Evolutionary conservation across 2,888 invertebrate species (phyloP).

Genomic region (Philonicus albiceps): DNA sequence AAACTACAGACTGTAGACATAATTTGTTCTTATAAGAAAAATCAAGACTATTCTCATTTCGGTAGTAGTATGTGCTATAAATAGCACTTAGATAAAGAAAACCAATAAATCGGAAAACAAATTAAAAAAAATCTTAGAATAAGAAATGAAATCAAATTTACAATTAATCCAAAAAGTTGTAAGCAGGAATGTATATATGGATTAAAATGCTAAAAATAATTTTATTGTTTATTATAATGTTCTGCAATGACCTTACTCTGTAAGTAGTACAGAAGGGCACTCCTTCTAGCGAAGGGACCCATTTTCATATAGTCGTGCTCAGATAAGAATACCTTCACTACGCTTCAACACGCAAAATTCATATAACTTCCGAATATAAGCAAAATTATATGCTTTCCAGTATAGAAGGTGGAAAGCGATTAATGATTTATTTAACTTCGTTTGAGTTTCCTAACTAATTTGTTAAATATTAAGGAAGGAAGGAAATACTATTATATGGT

Average conservation of each 20-base stretch:
- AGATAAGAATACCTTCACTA: slow-evolving; percentile 19
- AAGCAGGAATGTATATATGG: neutral
- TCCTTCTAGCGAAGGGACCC: neutral
- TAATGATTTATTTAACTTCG: neutral
- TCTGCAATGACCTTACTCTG: neutral
- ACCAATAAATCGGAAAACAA: neutral
- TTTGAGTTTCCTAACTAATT: neutral
- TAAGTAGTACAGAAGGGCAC: neutral
- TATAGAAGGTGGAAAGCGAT: neutral
- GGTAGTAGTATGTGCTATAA: neutral
- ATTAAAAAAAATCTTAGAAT: no score
- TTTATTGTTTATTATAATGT: neutral
- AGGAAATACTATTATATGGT: neutral
- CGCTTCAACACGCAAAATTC: slow-evolving; percentile 4
- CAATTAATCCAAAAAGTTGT: neutral
- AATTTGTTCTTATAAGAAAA: no score
- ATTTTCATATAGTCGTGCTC: slow-evolving; percentile 9
- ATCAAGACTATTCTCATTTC: no score
- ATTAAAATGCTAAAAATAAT: neutral
- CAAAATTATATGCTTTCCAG: neutral
- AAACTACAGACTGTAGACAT: no score
- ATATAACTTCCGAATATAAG: slow-evolving; percentile 8
- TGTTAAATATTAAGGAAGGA: neutral
- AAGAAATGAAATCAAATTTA: neutral
- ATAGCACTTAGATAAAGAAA: neutral